A percentile compares a stretch with the other conserved stretches of the same genome.
Evolutionary conservation across 1,140 invertebrate species (phyloP).

Genomic region (Zaprionus nigranus): DNA sequence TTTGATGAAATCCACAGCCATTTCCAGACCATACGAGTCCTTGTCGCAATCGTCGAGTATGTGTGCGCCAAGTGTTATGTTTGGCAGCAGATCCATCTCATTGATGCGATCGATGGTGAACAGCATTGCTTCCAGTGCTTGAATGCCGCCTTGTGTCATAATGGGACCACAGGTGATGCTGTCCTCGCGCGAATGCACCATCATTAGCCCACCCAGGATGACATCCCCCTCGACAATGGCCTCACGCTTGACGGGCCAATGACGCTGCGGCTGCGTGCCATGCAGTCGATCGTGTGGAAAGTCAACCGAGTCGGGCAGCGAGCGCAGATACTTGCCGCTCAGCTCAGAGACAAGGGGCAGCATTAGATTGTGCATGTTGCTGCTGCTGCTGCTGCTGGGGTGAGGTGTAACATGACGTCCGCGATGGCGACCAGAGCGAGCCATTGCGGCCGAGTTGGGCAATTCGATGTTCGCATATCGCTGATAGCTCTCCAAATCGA

Average conservation of each 20-base stretch:
- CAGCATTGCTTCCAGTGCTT: conserved; percentile 94
- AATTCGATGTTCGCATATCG: conserved; percentile 64
- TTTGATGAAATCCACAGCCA: conserved; percentile 97
- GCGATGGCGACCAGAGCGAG: conserved; percentile 76
- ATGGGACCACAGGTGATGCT: conserved; percentile 91
- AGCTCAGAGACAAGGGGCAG: conserved; percentile 46
- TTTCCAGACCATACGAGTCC: conserved; percentile 95
- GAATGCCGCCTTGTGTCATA: conserved; percentile 94
- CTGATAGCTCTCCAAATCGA: conserved; percentile 67
- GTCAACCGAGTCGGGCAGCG: conserved; percentile 72
- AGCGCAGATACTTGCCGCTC: conserved; percentile 72
- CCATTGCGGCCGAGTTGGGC: conserved; percentile 30
- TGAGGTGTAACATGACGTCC: conserved; percentile 60
- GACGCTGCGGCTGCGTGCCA: conserved; percentile 62
- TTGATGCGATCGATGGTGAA: conserved; percentile 93
- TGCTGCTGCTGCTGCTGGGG: conserved; percentile 22
- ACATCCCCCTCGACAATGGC: conserved; percentile 94
- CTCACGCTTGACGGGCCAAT: conserved; percentile 94
- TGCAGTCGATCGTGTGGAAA: conserved; percentile 62
- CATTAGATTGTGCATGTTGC: conserved; percentile 28
- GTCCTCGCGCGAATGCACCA: conserved; percentile 95
- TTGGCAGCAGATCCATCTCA: conserved; percentile 86
- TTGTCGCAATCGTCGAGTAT: conserved; percentile 96
- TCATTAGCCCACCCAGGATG: conserved; percentile 95
- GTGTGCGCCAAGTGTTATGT: conserved; percentile 91